Base-by-base conservation (phyloP, 1,140 invertebrate species). In the Drosophila azteca region DNA sequence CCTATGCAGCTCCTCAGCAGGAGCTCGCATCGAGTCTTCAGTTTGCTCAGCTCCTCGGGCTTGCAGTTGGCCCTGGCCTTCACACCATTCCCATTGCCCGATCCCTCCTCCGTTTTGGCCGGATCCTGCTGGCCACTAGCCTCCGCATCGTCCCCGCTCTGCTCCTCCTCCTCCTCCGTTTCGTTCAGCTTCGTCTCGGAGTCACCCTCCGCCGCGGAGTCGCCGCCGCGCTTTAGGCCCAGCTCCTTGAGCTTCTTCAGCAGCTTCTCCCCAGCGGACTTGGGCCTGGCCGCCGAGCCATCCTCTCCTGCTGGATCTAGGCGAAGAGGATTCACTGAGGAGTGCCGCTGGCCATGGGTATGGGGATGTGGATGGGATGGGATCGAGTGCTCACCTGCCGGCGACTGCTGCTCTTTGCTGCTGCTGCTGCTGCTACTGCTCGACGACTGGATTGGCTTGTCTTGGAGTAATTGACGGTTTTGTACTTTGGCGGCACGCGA, bases 11-110 rank as follows among this genome's bases (percentile, higher is more conserved):
- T 92, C 52, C 93, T 91, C 1, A 94, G 92, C 20, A 94, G 90
- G 71, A 94, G 93, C 92, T 96, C 95, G 87, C 95, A 95, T 60
- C 94, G 93, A 29, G 92, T 80, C 83, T 95, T 96, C 17, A 97
- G 93, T 80, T 95, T 95, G 60, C 96, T 94, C 45, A 97, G 92
- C 77, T 96, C 94, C 63, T 96, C 95, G 0, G 96, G 95, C 88
- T 96, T 96, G 85, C 96, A 97, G 60, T 96, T 96, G 11, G 96
- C 95, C 75, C 96, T 95, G 26, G 96, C 93, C 66, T 95, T 95
- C 84, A 95, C 93, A 45, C 95, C 90, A 84, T 96, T 90, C 0
- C 61, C 71, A 6, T 20, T 52, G 11, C 67, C 67, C n/a, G 67
- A 69, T 3, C 55, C 83, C 9, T 76, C 64, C 11, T 68, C 52